These are phyloP conservation scores for Eumacrocentrus americanus DNA, from an alignment of 2,888 invertebrate genomes.

Conservation along the genomic window DNA sequence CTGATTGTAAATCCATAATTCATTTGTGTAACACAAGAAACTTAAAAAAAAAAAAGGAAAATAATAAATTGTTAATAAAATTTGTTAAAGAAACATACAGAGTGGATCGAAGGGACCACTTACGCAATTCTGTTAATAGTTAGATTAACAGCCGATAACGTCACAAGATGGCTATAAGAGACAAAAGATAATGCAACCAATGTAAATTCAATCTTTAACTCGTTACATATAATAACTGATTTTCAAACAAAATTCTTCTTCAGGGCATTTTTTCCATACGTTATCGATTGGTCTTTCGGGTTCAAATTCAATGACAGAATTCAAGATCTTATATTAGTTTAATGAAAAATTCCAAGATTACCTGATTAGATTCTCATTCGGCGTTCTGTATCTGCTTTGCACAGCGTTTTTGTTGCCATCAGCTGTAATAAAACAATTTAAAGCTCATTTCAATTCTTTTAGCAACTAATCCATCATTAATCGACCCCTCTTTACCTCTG, in stretches of 20 bases:
- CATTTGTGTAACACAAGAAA: slow-evolving; percentile 29
- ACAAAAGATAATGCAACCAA: slow-evolving; percentile 59
- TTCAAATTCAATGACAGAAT: background rate
- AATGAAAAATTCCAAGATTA: slow-evolving; percentile 44
- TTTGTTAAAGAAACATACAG: slow-evolving; percentile 51
- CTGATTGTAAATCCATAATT: slow-evolving; percentile 51
- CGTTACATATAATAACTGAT: too few species aligned
- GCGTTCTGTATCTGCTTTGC: slow-evolving; percentile 69
- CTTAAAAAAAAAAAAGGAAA: slow-evolving; percentile 21
- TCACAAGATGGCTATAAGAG: slow-evolving; percentile 85
- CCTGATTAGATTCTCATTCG: slow-evolving; percentile 78
- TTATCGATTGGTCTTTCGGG: too few species aligned
- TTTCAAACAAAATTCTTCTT: too few species aligned
- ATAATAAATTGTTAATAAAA: slow-evolving; percentile 11
- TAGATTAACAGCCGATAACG: slow-evolving; percentile 90
- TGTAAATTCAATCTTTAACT: slow-evolving; percentile 40
- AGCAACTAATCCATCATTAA: background rate
- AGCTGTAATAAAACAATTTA: slow-evolving; percentile 45
- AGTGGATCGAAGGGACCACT: slow-evolving; percentile 67
- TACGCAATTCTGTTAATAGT: slow-evolving; percentile 92
- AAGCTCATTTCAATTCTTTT: background rate
- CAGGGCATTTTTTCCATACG: too few species aligned
- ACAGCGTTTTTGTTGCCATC: slow-evolving; percentile 64
- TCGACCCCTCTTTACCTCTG: slow-evolving; percentile 56
- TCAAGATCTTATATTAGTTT: background rate